Evolutionary conservation across 1,140 invertebrate species (phyloP), one percentile per base, ranked within the genome.

Genomic region (Lordiphosa mommai): DNA sequence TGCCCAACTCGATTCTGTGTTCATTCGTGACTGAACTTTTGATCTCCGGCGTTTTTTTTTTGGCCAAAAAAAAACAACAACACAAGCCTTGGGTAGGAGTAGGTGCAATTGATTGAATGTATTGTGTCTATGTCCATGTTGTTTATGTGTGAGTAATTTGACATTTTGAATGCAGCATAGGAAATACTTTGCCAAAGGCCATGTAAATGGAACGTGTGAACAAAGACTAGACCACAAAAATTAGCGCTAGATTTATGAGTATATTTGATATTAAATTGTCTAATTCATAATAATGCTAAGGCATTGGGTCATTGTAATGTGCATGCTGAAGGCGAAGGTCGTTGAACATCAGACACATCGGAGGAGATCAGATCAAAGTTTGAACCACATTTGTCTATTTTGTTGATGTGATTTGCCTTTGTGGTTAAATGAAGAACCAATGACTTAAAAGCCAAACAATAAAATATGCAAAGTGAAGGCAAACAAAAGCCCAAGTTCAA

Each of bases 121-220:
- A 53, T 59, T 33, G 27, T 37, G 17, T 38, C 30, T 37, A 51
- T 59, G 33, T 16, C 10, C 37, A 27, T 37, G 38, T 32, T 48
- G 9, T 48, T 10, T 71, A 49, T 58, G 55, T 53, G 50, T 77
- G 50, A 57, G 50, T 64, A 64, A 68, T 65, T 82, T 79, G 74
- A 79, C 74, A 79, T 79, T 79, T 79, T 70, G 23, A 82, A 53
- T 79, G 65, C 63, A 74, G 70, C 74, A 65, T 50, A 70, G 76
- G 55, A 79, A 79, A 79, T 55, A 74, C 71, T 53, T 27, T 72
- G 34, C 56, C 70, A 82, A 47, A 74, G 76, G 65, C 70, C 65
- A 79, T 66, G 71, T 79, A 79, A 79, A 79, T 79, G 70, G 74
- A 79, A 82, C 74, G 74, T 79, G 74, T 82, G 74, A 79, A 79